Percentiles rank a stretch among this genome's conserved stretches.
phyloP scores from a whole-genome alignment of 2,888 invertebrate species.

The Ceraclea dissimilis region DNA sequence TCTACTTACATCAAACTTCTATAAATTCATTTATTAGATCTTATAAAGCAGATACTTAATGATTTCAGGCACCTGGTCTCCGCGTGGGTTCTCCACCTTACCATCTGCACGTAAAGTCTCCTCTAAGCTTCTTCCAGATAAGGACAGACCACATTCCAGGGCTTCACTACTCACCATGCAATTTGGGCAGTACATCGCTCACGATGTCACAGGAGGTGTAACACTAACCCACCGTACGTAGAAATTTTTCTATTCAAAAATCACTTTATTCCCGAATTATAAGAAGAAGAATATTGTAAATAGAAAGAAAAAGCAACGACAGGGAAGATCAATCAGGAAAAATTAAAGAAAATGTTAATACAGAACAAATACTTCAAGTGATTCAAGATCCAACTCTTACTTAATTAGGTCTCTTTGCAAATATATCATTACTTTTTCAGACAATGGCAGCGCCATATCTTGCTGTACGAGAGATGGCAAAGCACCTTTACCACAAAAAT shows the following conservation, averaged over 20 bases:
- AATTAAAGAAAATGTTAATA: no score
- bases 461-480: constrained; percentile 62
- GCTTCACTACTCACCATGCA: constrained; percentile 67
- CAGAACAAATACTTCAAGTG: no score
- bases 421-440: constrained; percentile 43
- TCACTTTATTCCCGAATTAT: no score
- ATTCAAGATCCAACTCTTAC: no score
- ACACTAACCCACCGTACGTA: constrained; percentile 58
- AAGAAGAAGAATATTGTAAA: no score
- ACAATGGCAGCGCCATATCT: constrained; percentile 60
- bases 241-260: not conserved
- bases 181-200: constrained; percentile 72
- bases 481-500: constrained; percentile 40
- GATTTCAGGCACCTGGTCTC: constrained; percentile 51
- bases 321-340: no score
- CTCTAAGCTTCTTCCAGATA: constrained; percentile 50
- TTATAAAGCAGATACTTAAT: no score
- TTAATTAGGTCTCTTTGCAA: no score
- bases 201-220: constrained; percentile 67
- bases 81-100: constrained; percentile 47
- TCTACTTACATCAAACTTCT: no score
- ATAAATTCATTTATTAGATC: no score
- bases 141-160: constrained; percentile 51
- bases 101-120: constrained; percentile 64
- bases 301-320: no score